Evolutionary conservation across 1,140 invertebrate species (phyloP), one percentile per base, ranked within the genome.

Genomic region (Euura lappo): DNA sequence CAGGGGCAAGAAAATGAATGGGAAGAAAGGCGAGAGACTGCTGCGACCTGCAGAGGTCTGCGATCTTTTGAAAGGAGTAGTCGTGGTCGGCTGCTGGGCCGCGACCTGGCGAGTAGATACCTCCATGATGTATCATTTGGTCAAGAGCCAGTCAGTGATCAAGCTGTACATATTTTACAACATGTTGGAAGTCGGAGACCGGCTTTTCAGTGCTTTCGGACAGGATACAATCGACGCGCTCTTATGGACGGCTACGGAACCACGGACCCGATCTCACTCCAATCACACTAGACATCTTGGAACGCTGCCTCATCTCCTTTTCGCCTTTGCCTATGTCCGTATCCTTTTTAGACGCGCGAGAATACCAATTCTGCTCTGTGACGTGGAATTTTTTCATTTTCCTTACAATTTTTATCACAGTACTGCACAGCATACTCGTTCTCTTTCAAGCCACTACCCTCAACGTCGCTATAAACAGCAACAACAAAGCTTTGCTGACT

Each of bases 151-250:
- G 84, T 98, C 97, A 71, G 96, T 99, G 68, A 99, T 99, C 83
- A 99, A 99, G 85, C 88, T 99, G 68, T 99, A 99, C 85, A 98
- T 99, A 84, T 99, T 99, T 88, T 99, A 98, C 85, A 99, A 99
- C 88, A 99, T 99, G 97, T 88, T 99, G 69, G 99, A 99, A 90
- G 98, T 98, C 64, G 97, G 95, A 28, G 98, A 99, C 88, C 90
- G 96, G 77, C 88, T 99, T 67, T 96, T 99, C 82, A 98, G 97
- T 71, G 96, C 97, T 44, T 99, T 99, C 91, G 98, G 98, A 3
- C 98, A 99, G 89, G 98, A 99, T 83, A 97, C 96, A 42, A 93
- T 99, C 71, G 98, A 99, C 91, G 95, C 98, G 43, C 87, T 99
- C 11, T 96, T 99, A 80, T 99, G 98, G 97, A 99, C 98, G 46